Percentiles rank a stretch among this genome's conserved stretches.
Evolutionary conservation across 2,113 vertebrate species (phyloP).

Genomic region (Rhagologus leucostigma): DNA sequence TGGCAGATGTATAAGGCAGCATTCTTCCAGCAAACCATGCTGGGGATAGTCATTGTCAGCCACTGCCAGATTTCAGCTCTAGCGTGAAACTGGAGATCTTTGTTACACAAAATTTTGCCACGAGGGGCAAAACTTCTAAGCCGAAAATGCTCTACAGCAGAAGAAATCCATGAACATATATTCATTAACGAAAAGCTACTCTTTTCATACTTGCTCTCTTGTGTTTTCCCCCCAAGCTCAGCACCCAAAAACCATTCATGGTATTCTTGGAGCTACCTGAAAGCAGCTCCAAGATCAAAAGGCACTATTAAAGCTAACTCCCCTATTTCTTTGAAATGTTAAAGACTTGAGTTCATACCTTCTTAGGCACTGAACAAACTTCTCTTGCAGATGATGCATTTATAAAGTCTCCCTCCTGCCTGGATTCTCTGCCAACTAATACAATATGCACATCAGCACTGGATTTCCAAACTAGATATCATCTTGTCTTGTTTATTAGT

Average conservation of each 20-base stretch:
- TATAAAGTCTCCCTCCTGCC: background rate
- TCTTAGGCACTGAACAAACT: background rate
- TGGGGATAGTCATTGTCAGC: background rate
- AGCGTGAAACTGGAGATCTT: background rate
- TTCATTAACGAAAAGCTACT: background rate
- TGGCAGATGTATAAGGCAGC: background rate
- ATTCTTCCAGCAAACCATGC: background rate
- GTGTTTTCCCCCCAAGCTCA: background rate
- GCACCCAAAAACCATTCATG: background rate
- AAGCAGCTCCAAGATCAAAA: background rate
- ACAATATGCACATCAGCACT: rapidly evolving
- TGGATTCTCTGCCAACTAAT: background rate
- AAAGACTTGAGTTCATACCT: background rate
- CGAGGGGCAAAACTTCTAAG: background rate
- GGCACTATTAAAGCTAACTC: background rate
- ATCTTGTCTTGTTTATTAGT: background rate
- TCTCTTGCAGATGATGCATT: background rate
- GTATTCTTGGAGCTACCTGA: background rate
- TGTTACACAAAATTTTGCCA: background rate
- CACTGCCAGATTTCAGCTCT: background rate
- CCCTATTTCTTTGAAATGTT: background rate
- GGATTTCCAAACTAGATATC: background rate
- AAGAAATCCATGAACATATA: background rate
- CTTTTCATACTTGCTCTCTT: background rate
- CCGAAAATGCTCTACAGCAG: background rate